These are phyloP conservation scores for Heliothis subflexa DNA, from an alignment of 1,140 invertebrate species.

Conservation along the genomic window DNA sequence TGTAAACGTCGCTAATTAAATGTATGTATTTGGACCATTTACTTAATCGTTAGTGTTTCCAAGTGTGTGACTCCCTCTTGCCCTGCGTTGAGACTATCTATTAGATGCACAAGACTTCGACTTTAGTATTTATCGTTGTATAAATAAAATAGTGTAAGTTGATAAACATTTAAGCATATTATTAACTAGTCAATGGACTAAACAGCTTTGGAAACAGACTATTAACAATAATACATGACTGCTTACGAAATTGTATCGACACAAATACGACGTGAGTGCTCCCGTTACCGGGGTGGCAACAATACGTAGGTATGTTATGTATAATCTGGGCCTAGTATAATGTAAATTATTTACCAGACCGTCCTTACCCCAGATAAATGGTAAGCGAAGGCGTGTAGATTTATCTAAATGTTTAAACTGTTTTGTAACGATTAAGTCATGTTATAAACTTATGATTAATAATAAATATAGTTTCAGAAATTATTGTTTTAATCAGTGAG, in stretches of 20 bases:
- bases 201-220: constrained; percentile 55
- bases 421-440: constrained; percentile 85
- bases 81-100: constrained; percentile 58
- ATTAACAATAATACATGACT: constrained; percentile 41
- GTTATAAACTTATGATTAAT: constrained; percentile 85
- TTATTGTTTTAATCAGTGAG: constrained; percentile 52
- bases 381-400: constrained; percentile 80
- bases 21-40: constrained; percentile 46
- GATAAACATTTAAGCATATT: constrained; percentile 56
- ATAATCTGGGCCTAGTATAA: constrained; percentile 82
- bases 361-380: constrained; percentile 83
- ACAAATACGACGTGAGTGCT: constrained; percentile 20
- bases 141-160: constrained; percentile 60
- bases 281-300: constrained; percentile 6
- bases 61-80: constrained; percentile 61
- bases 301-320: constrained; percentile 53
- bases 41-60: constrained; percentile 44
- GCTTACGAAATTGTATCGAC: constrained; percentile 56
- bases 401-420: constrained; percentile 81
- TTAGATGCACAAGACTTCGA: constrained; percentile 77
- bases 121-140: constrained; percentile 59
- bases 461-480: constrained; percentile 84
- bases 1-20: constrained; percentile 35
- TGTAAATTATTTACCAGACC: constrained; percentile 83
- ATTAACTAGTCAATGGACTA: constrained; percentile 72